Percentiles rank a stretch among this genome's conserved stretches.
Evolutionary conservation across 1,140 invertebrate species (phyloP).

Genomic region (Drosophila nigrodunni): DNA sequence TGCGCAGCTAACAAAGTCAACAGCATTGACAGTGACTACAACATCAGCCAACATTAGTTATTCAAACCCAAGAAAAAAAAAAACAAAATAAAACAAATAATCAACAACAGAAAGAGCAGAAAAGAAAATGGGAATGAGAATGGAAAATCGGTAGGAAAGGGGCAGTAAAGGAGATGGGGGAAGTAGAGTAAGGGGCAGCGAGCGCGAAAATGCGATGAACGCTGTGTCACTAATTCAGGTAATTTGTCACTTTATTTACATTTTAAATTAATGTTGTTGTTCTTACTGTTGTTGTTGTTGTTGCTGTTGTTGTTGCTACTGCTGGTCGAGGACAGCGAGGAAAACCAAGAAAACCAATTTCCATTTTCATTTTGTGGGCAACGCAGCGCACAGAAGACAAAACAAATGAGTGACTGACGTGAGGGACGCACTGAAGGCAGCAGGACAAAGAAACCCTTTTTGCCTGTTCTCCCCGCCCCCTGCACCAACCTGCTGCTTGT

Average conservation of each 20-base stretch:
- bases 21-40: slow-evolving; percentile 18
- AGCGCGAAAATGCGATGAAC: slow-evolving; percentile 58
- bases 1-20: slow-evolving; percentile 52
- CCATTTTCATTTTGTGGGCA: slow-evolving; percentile 76
- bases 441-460: slow-evolving; percentile 57
- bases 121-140: slow-evolving; percentile 1
- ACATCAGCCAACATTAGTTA: slow-evolving; percentile 47
- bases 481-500: background rate
- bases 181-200: slow-evolving; percentile 2
- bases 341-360: slow-evolving; percentile 80
- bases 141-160: background rate
- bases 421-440: slow-evolving; percentile 38
- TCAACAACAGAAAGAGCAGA: slow-evolving; percentile 1
- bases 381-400: slow-evolving; percentile 68
- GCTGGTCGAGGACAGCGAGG: slow-evolving; percentile 51
- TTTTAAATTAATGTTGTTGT: slow-evolving; percentile 75
- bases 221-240: slow-evolving; percentile 79
- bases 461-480: background rate
- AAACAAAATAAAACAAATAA: slow-evolving; percentile 22
- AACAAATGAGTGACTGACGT: slow-evolving; percentile 76
- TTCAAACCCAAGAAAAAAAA: slow-evolving; percentile 52
- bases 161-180: background rate
- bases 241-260: slow-evolving; percentile 82
- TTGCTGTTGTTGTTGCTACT: slow-evolving; percentile 21
- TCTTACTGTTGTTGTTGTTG: slow-evolving; percentile 31